Evolutionary conservation across 2,113 vertebrate genomes (phyloP).

Genomic region (Procavia capensis): DNA sequence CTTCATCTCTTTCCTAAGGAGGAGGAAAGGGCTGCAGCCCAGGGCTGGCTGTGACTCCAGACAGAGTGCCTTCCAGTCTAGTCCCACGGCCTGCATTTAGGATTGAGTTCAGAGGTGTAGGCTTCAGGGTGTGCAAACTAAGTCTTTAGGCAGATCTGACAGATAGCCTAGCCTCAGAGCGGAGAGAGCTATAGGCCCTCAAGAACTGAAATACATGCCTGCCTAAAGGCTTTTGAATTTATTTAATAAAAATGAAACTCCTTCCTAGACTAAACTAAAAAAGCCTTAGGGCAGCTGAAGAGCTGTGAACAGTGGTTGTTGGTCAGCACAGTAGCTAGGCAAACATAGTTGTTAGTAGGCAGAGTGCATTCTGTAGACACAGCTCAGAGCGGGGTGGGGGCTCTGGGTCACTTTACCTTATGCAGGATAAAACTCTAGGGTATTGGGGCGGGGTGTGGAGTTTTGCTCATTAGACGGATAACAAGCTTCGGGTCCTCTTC

Average conservation of each 20-base stretch:
- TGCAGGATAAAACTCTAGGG: neutral
- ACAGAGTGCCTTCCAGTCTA: neutral
- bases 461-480: neutral
- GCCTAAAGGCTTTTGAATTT: neutral
- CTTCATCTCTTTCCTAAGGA: neutral
- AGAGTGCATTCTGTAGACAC: neutral
- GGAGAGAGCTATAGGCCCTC: neutral
- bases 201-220: neutral
- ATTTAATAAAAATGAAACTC: neutral
- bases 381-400: neutral
- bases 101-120: neutral
- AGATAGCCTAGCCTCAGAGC: neutral
- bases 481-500: neutral
- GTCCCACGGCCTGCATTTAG: neutral
- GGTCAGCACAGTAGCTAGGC: neutral
- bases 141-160: neutral
- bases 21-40: neutral
- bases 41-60: neutral
- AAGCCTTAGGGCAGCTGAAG: neutral
- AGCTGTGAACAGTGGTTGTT: neutral
- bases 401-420: too few species aligned
- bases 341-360: too few species aligned
- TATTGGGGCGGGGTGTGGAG: neutral
- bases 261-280: too few species aligned
- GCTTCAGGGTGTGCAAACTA: neutral